Percentiles rank a stretch among this genome's conserved stretches.
phyloP scores from a whole-genome alignment of 2,113 vertebrate genomes.

The Ovibos moschatus region DNA sequence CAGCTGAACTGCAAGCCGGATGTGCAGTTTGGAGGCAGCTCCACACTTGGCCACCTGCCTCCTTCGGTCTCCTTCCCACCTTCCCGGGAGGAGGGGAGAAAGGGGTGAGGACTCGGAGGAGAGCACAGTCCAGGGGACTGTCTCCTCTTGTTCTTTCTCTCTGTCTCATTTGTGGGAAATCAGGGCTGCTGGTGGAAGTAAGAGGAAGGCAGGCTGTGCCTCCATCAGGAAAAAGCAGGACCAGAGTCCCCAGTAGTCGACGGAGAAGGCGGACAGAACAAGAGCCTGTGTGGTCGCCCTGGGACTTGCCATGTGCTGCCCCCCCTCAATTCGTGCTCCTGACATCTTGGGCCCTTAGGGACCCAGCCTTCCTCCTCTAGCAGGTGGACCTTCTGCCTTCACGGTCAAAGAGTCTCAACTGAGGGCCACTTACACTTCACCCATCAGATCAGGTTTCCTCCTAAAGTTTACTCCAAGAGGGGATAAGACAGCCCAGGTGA shows the following conservation, averaged over 20 bases:
- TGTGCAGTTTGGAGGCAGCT: neutral
- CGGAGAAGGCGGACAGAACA: rapidly evolving
- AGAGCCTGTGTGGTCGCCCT: neutral
- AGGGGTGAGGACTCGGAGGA: neutral
- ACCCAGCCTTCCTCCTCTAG: neutral
- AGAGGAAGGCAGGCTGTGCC: neutral
- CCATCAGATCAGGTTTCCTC: neutral
- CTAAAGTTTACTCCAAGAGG: too few species aligned
- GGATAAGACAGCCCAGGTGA: neutral
- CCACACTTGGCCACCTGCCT: neutral
- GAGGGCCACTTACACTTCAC: neutral
- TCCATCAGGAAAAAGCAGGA: neutral
- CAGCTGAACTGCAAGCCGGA: neutral
- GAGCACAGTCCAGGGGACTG: neutral
- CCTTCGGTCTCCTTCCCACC: neutral
- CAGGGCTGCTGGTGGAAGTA: neutral
- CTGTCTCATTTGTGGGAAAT: neutral
- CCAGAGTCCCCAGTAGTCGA: rapidly evolving
- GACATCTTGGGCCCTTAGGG: neutral
- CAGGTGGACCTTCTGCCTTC: neutral
- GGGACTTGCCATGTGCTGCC: neutral
- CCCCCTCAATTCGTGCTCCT: too few species aligned
- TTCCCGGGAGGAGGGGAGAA: neutral
- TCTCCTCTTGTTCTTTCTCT: neutral
- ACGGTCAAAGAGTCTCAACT: neutral